These are phyloP conservation scores for Ostrea edulis DNA, from an alignment of 1,140 invertebrate genomes.

Conservation along the genomic window DNA sequence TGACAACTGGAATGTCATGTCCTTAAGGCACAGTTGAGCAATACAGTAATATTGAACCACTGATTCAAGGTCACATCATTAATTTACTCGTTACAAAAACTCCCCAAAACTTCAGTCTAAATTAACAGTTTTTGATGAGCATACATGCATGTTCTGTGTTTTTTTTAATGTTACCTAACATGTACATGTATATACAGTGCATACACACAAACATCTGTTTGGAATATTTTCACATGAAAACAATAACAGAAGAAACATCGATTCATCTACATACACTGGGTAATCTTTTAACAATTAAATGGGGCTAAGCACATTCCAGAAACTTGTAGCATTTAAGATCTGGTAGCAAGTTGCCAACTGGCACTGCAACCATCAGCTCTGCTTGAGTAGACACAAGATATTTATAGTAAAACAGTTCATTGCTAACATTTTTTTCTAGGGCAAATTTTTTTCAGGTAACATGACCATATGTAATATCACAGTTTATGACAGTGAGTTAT, in stretches of 20 bases:
- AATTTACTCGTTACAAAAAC: neutral
- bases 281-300: constrained; percentile 32
- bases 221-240: constrained; percentile 9
- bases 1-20: constrained; percentile 23
- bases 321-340: neutral
- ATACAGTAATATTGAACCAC: neutral
- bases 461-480: neutral
- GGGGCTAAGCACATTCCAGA: constrained; percentile 25
- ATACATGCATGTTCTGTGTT: neutral
- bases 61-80: neutral
- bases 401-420: constrained; percentile 38
- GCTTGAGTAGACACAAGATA: constrained; percentile 31
- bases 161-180: neutral
- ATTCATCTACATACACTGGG: neutral
- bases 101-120: neutral
- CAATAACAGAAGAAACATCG: neutral
- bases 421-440: neutral
- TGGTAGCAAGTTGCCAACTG: constrained; percentile 23
- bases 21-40: constrained; percentile 16
- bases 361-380: constrained; percentile 23
- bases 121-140: neutral
- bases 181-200: neutral
- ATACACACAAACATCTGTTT: neutral
- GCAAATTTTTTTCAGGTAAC: neutral
- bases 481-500: constrained; percentile 6